Evolutionary conservation across 2,113 vertebrate species (phyloP), one percentile per base, ranked within the genome.

Genomic region (Neotoma lepida): DNA sequence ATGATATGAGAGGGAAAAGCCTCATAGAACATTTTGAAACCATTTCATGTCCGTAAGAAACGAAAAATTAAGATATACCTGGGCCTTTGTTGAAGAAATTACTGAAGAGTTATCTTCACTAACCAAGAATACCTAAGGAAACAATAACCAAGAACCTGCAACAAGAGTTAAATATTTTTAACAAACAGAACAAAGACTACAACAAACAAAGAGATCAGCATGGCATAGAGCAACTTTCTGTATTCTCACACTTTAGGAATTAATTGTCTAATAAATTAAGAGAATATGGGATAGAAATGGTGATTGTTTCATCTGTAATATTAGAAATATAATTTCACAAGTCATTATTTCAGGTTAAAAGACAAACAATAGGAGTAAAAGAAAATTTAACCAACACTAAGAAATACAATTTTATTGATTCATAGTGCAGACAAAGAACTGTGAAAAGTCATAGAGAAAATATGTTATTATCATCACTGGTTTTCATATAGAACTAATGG

Each of bases 381-480:
- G 18, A 92, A 96, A 91, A 87, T 46, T 78, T 51, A 96, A 63
- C 8, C 73, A 89, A 90, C 41, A 56, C 13, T 89, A 95, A 89
- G 24, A 94, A 78, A 51, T 73, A 54, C 14, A 68, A 84, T 84
- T 86, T 64, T 89, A 77, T 89, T 71, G 24, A 88, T 30, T 94
- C 46, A 87, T 94, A 94, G 33, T 84, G 30, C 1, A 56, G 28
- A 73, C 33, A 84, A 68, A 91, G 54, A 28, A 26, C 24, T 84
- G 80, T 44, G n/a, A 63, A 63, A 17, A 90, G 63, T 85, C 18
- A 87, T 5, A 71, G 68, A 44, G 68, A 86, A 97, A 94, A 63
- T 80, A 80, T 68, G 78, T 15, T 64, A 54, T 64, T 78, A 85
- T 58, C 88, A 70, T 74, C 30, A 54, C 22, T 39, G 20, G 35